Percentiles rank a stretch among this genome's conserved stretches.
Conservation (phyloP, 1,140 invertebrate genomes). For the Cydia pomonella region DNA sequence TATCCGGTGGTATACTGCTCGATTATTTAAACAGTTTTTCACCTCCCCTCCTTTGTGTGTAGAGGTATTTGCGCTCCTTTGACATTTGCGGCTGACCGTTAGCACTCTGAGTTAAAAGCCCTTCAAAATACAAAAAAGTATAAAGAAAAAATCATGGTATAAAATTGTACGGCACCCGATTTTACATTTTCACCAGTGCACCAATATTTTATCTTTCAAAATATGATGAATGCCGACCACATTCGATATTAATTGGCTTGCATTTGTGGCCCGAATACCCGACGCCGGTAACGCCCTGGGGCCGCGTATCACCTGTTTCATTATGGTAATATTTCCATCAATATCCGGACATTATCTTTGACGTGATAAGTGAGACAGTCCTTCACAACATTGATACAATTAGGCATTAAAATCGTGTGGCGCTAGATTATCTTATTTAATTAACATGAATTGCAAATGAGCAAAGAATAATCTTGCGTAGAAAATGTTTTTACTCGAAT, state of each 20-base stretch:
- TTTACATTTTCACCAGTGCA: neutral
- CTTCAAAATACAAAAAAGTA: too few species aligned
- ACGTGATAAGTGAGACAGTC: neutral
- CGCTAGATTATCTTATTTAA: neutral
- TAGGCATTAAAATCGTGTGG: neutral
- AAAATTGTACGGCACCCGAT: neutral
- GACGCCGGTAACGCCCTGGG: neutral
- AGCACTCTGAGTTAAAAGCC: too few species aligned
- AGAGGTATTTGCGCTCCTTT: too few species aligned
- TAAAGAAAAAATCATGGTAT: neutral
- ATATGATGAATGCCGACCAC: conserved; percentile 16
- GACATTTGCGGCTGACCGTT: too few species aligned
- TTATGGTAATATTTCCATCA: conserved; percentile 12
- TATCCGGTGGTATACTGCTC: too few species aligned
- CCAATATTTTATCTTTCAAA: conserved; percentile 1
- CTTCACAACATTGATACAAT: neutral
- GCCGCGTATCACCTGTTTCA: conserved; percentile 2
- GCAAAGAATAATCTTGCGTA: neutral
- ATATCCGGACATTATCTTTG: neutral
- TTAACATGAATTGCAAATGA: neutral
- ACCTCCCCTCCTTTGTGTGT: too few species aligned
- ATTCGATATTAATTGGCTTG: conserved; percentile 14
- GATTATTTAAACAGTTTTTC: too few species aligned
- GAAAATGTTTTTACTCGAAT: too few species aligned
- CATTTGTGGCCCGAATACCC: neutral